Evolutionary conservation across 2,888 invertebrate genomes (phyloP), one percentile per base, ranked within the genome.

Genomic region (Pollenia labialis): DNA sequence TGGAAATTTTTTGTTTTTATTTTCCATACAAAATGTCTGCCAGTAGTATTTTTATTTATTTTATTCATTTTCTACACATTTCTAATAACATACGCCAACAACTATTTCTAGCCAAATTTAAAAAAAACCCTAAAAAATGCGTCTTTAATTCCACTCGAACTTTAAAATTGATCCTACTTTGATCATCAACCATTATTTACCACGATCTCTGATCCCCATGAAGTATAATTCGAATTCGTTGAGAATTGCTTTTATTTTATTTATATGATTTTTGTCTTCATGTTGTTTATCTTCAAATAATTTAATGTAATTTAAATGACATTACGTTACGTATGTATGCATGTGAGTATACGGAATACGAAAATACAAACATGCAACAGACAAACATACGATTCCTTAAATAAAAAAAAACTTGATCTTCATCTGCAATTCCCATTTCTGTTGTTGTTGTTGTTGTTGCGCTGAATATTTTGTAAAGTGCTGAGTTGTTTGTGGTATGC

Each of bases 271-370:
- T 83, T 82, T 80, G 83, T 86, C 71, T 72, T 80, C 75, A 75
- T 85, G 82, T 81, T 79, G 64, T 88, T 89, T 88, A 85, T 88
- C 84, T 84, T 86, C 89, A 89, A 89, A 89, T 89, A 89, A 89
- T 89, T 89, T 89, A 89, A 88, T 87, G 89, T 89, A 89, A 89
- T 89, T 89, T 89, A 89, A 89, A 89, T 89, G 89, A 89, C 89
- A 89, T 76, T 88, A 85, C 85, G 76, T 66, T 83, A 75, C 64
- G 77, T 72, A 56, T 71, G 32, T 16, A 56, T 71, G 32, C 14
- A 56, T 71, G 32, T 16, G 50, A 11, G 52, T 60, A 48, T 66
- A 32, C n/a, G 56, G 64, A 44, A 71, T 85, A 81, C 87, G 72
- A 81, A 85, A 81, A 75, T 80, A 81, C 71, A 79, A 60, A 81